Evolutionary conservation across 2,888 invertebrate genomes (phyloP).

Genomic region (Griposia aprilina): DNA sequence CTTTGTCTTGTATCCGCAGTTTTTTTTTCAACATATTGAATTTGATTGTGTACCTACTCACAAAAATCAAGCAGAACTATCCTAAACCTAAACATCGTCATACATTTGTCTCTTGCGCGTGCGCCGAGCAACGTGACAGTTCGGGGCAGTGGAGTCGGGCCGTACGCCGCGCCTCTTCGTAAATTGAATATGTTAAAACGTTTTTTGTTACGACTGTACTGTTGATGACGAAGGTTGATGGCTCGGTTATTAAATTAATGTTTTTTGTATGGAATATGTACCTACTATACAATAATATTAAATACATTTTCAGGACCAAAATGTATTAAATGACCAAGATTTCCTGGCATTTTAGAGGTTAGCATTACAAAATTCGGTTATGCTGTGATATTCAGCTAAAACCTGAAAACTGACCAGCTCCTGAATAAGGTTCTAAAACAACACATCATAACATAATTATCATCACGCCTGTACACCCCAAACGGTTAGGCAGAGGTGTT

Average conservation of each 20-base stretch:
- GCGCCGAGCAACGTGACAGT: conserved; percentile 49
- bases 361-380: background rate
- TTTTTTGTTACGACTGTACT: conserved; percentile 77
- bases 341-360: background rate
- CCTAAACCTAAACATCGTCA: conserved; percentile 1
- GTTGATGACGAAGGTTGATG: conserved; percentile 35
- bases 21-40: too few species aligned
- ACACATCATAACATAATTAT: background rate
- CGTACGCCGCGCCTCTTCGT: conserved; percentile 71
- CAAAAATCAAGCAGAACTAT: background rate
- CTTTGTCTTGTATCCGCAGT: too few species aligned
- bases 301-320: background rate
- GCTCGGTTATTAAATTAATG: conserved; percentile 30
- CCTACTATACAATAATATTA: background rate
- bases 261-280: background rate
- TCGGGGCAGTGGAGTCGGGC: conserved; percentile 71
- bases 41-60: too few species aligned
- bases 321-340: background rate
- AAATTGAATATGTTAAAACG: conserved; percentile 83
- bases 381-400: background rate
- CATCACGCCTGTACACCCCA: background rate
- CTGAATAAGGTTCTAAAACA: background rate
- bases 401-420: too few species aligned
- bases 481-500: background rate
- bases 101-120: conserved; percentile 49